These are phyloP conservation scores for Phthorimaea operculella DNA, from an alignment of 1,140 invertebrate genomes.

Conservation along the genomic window DNA sequence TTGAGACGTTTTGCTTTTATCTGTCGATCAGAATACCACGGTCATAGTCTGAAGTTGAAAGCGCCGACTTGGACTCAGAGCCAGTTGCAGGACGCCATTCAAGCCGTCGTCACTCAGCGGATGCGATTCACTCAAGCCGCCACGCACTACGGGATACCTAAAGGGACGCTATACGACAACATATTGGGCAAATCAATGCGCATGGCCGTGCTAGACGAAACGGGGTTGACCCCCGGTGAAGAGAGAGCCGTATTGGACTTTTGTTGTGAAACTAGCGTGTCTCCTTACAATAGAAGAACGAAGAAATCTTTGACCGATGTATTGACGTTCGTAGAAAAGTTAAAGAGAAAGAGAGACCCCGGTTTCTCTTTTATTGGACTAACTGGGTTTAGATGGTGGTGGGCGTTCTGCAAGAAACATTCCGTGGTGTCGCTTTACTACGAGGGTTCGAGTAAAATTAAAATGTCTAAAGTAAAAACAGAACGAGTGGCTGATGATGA, in stretches of 20 bases:
- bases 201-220: slow-evolving; percentile 79
- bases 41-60: slow-evolving; percentile 71
- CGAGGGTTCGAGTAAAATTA: slow-evolving; percentile 29
- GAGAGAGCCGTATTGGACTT: slow-evolving; percentile 77
- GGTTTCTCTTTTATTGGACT: slow-evolving; percentile 75
- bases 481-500: not conserved
- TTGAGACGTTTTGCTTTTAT: slow-evolving; percentile 36
- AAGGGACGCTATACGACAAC: slow-evolving; percentile 83
- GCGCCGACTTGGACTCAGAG: slow-evolving; percentile 80
- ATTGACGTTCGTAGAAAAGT: slow-evolving; percentile 74
- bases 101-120: slow-evolving; percentile 78
- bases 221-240: slow-evolving; percentile 71
- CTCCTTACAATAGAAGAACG: slow-evolving; percentile 78
- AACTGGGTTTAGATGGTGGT: slow-evolving; percentile 82
- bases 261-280: slow-evolving; percentile 78
- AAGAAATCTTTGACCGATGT: slow-evolving; percentile 75
- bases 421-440: slow-evolving; percentile 71
- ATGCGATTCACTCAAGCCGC: slow-evolving; percentile 83
- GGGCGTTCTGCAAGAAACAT: slow-evolving; percentile 84
- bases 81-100: slow-evolving; percentile 79
- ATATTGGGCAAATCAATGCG: slow-evolving; percentile 81
- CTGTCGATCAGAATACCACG: slow-evolving; percentile 41
- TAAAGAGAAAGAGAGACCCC: slow-evolving; percentile 71
- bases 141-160: slow-evolving; percentile 77
- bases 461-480: slow-evolving; percentile 32